Base-by-base conservation (phyloP, 1,140 invertebrate species). In the Anagrus nilaparvatae region DNA sequence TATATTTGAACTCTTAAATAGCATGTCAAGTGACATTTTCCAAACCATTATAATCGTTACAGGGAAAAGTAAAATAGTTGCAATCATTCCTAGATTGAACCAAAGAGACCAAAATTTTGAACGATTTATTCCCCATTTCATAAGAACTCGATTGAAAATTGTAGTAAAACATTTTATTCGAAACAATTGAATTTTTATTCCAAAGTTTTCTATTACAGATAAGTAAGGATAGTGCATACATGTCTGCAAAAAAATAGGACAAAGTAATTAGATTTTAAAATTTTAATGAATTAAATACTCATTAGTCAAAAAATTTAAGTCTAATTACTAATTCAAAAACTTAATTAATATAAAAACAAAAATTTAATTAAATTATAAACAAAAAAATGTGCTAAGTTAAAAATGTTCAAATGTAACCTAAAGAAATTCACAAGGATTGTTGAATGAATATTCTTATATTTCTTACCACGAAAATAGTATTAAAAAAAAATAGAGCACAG, bases 221-320 rank as follows among this genome's bases (percentile, higher is more conserved):
- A 83, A 67, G 54, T 88, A 87, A 1, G 83, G 82, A 56, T 81
- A 81, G 57, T 84, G 80, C 59, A 81, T 79, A 62, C 84, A 88
- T 54, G 79, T 81, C 83, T 87, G 67, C 52, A 81, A 75, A 47
- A 56, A 52, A 55, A 52, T 25, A 12, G 12, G 12, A 6, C 6
- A 8, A 12, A 25, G 12, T 25, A 8, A 31, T 23, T 48, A 33
- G 5, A 38, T 37, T 3, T 29, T 20, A 35, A 2, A n/a, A 28
- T 42, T n/a, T n/a, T n/a, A n/a, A n/a, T n/a, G n/a, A 19, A 34
- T 19, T 31, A 10, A 20, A 20, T 17, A 20, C 19, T 17, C 20
- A 37, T 16, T 39, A 12, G 27, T 31, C 5, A 4, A 30, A 10
- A 21, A 16, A 16, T 41, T 17, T 23, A 13, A 29, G 12, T 34